Percentiles rank a stretch among this genome's conserved stretches.
These are phyloP conservation scores for Teleogryllus occipitalis DNA, from an alignment of 1,140 invertebrate genomes.

Conservation along the genomic window DNA sequence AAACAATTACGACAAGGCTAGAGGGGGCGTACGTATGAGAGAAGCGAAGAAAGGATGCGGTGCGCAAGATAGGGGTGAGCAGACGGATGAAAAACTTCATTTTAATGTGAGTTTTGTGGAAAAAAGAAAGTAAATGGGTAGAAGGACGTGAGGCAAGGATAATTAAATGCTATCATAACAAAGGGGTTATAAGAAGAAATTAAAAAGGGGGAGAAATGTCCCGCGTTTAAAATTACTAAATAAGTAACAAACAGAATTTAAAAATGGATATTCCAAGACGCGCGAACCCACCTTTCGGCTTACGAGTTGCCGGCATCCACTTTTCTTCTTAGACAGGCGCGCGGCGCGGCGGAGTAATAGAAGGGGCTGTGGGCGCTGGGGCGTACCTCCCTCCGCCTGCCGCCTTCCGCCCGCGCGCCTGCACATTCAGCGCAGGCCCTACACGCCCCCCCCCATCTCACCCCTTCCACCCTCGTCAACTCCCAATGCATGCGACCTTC, in stretches of 20 bases:
- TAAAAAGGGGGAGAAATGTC: slow-evolving; percentile 4
- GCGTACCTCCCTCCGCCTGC: too few relatives aligned
- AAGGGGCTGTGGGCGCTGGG: not conserved
- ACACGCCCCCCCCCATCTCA: too few relatives aligned
- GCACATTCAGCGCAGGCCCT: too few relatives aligned
- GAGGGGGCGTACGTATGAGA: not conserved
- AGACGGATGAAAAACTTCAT: slow-evolving; percentile 4
- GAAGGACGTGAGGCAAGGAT: not conserved
- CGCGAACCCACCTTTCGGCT: not conserved
- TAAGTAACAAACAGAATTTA: slow-evolving; percentile 6
- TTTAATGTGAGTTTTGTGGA: slow-evolving; percentile 5
- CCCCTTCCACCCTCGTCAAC: too few relatives aligned
- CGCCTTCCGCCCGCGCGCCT: too few relatives aligned
- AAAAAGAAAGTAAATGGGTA: slow-evolving; percentile 2
- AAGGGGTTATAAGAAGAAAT: slow-evolving; percentile 5
- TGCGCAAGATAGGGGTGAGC: not conserved
- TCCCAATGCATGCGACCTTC: too few relatives aligned
- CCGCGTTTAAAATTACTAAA: slow-evolving; percentile 5
- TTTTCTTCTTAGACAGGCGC: not conserved
- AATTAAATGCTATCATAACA: slow-evolving; percentile 6
- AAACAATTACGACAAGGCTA: not conserved
- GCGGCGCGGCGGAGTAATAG: not conserved
- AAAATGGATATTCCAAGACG: not conserved
- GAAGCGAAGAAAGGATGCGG: not conserved
- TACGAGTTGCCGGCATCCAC: not conserved